Conservation (phyloP, 2,113 vertebrate species). For the Oreotrochilus melanogaster region DNA sequence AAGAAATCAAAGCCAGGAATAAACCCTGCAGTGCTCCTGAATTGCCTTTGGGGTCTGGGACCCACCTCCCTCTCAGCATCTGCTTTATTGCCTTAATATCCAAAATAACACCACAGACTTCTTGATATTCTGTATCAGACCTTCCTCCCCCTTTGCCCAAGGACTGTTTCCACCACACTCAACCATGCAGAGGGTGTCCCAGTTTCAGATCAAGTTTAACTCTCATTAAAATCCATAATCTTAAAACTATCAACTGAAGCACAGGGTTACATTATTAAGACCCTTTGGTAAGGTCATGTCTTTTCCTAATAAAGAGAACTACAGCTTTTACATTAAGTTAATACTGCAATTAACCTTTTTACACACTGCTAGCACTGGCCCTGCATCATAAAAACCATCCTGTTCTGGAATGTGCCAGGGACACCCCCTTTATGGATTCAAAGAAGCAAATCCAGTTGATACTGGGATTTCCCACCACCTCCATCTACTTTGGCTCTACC, state of each 20-base stretch:
- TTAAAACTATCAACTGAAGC: not conserved
- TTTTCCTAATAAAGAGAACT: not conserved
- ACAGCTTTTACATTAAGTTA: not conserved
- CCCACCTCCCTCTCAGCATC: not conserved
- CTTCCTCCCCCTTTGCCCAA: not conserved
- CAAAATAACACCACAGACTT: not conserved
- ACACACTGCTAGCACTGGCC: not conserved
- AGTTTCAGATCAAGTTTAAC: not conserved
- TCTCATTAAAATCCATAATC: not conserved
- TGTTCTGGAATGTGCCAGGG: not conserved
- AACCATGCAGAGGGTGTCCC: not conserved
- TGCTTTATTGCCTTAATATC: not conserved
- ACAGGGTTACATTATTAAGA: not conserved
- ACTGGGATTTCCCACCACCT: not conserved
- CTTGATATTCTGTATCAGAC: not conserved
- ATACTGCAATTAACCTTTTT: not conserved
- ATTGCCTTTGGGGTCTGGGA: not conserved
- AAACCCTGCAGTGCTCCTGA: not conserved
- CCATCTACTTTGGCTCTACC: not conserved
- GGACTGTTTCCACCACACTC: not conserved
- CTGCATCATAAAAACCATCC: not conserved
- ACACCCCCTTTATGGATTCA: not conserved
- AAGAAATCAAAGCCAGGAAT: not conserved
- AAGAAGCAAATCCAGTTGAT: not conserved
- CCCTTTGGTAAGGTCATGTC: not conserved